phyloP scores from a whole-genome alignment of 2,113 vertebrate species.

The Thomomys bottae region DNA sequence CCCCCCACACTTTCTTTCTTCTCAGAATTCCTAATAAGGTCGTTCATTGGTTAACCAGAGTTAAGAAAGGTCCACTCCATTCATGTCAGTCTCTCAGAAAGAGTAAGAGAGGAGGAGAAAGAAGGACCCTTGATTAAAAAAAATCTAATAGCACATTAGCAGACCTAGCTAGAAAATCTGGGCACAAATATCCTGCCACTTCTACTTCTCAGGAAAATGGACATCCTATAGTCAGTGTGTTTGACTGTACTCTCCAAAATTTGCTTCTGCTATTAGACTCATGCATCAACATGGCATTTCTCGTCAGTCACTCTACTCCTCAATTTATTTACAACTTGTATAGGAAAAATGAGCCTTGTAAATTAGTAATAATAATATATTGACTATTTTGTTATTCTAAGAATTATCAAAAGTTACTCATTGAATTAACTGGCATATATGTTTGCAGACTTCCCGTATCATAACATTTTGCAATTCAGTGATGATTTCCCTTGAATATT shows the following conservation, averaged over 20 bases:
- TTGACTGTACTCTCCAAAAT: not conserved
- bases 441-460: not conserved
- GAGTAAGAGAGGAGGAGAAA: not conserved
- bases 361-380: not conserved
- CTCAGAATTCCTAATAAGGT: not conserved
- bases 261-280: fast-evolving
- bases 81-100: fast-evolving
- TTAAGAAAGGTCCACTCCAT: too few species aligned
- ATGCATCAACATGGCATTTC: not conserved
- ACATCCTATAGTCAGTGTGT: too few species aligned
- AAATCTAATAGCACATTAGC: too few species aligned
- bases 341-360: not conserved
- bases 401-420: not conserved
- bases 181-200: fast-evolving
- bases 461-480: not conserved
- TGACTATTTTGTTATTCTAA: not conserved
- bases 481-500: not conserved
- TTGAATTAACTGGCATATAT: not conserved
- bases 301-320: not conserved
- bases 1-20: not conserved
- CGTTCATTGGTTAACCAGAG: not conserved
- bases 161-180: not conserved
- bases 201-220: not conserved
- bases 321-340: not conserved
- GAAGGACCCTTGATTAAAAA: not conserved